Percentiles rank a stretch among this genome's conserved stretches.
phyloP scores from a whole-genome alignment of 2,113 vertebrate species.

The Genyomyrus donnyi region DNA sequence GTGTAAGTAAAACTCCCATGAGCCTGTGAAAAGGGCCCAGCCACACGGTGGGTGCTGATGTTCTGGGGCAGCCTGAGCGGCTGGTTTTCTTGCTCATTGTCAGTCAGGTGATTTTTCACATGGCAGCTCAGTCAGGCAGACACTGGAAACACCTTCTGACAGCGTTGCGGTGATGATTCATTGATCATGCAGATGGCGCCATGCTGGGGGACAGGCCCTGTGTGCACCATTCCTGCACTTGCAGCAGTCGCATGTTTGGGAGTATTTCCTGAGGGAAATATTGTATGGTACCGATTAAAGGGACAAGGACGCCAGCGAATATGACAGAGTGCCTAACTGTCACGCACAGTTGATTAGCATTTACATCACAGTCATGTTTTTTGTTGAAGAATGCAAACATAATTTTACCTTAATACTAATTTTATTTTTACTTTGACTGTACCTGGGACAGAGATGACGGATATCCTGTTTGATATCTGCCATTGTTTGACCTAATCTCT shows the following conservation, averaged over 20 bases:
- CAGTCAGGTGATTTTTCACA: not conserved
- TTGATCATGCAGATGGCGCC: not conserved
- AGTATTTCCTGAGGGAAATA: not conserved
- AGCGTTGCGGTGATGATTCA: not conserved
- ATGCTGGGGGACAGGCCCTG: not conserved
- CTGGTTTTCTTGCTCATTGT: not conserved
- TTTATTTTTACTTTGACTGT: not conserved
- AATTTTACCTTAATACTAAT: not conserved
- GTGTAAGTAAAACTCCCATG: not conserved
- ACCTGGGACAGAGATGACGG: not conserved
- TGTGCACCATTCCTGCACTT: too few species aligned
- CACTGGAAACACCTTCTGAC: not conserved
- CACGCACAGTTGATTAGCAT: not conserved
- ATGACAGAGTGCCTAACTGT: not conserved
- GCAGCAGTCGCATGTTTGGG: not conserved
- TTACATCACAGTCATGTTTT: not conserved
- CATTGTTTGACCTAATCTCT: not conserved
- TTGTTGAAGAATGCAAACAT: not conserved
- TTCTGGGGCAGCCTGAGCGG: too few species aligned
- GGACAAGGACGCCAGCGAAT: not conserved
- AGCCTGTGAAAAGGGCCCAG: not conserved
- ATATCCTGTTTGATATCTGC: not conserved
- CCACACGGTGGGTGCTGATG: too few species aligned
- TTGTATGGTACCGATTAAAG: not conserved
- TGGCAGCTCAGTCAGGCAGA: not conserved